Base-by-base conservation (phyloP, 2,113 vertebrate genomes). In the Craseonycteris thonglongyai region DNA sequence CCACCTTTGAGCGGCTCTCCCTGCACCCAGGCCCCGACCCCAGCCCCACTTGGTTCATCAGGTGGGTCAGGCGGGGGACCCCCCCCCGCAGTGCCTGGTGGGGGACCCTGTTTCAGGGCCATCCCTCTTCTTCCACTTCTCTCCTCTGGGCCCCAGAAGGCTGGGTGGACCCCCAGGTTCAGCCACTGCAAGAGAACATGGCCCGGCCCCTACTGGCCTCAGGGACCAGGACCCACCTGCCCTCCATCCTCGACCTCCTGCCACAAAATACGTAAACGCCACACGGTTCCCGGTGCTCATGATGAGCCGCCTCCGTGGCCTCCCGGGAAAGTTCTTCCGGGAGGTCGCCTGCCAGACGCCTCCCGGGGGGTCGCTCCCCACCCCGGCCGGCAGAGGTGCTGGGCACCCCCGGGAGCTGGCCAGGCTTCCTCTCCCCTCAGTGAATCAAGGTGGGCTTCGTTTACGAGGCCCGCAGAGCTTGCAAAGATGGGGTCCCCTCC, bases 251-350 rank as follows among this genome's bases (percentile, higher is more conserved):
- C 49, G 16, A 33, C 30, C 35, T 22, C 68, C 47, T 13, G 21
- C 26, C 24, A 45, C 26, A 3, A 49, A 54, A 54, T 13, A 7
- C 18, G 65, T 30, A 19, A 93, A 66, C 13, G 56, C 72, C 40
- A 1, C 1, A 3, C 8, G 0, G 15, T 5, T 16, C 38, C 1
- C 33, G 51, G 26, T 22, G 45, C 1, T 13, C 19, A 8, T 3
- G 45, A 24, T 4, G 28, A n/a, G 28, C 21, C 71, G 42, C 13
- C 49, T 45, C 71, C 42, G 19, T 65, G 8, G 2, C 88, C 56
- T 56, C 66, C 81, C 26, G 59, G 88, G 66, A 72, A 80, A 86
- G 56, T 21, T 28, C 72, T 47, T 45, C 38, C 71, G 80, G n/a
- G 47, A 45, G 58, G 66, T 33, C 30, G 24, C 7, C 54, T 33